Conservation (phyloP, 1,140 invertebrate genomes). For the Aporrectodea caliginosa region DNA sequence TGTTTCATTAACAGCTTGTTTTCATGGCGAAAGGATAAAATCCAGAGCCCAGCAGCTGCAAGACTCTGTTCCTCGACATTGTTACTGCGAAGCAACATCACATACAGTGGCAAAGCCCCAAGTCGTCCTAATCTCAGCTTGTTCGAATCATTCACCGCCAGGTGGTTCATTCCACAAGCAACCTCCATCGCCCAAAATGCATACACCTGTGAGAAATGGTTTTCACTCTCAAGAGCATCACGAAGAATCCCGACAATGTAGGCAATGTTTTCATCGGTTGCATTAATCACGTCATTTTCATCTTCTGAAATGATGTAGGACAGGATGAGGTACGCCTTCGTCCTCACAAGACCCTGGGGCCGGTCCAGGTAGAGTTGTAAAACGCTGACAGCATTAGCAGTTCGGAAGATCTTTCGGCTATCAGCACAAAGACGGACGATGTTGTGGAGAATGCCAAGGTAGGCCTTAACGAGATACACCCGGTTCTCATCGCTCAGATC, state of each 20-base stretch:
- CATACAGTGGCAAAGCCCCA: conserved; percentile 40
- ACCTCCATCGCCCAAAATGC: conserved; percentile 45
- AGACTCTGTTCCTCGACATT: conserved; percentile 37
- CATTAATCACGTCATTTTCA: conserved; percentile 41
- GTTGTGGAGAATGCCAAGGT: conserved; percentile 41
- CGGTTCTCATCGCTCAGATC: conserved; percentile 30
- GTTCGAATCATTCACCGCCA: conserved; percentile 46
- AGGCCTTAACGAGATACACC: conserved; percentile 38
- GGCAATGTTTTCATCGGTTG: conserved; percentile 38
- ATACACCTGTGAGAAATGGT: conserved; percentile 36
- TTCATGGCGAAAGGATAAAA: conserved; percentile 41
- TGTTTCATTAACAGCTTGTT: conserved; percentile 41
- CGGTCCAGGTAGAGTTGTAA: conserved; percentile 34
- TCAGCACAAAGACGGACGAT: conserved; percentile 36
- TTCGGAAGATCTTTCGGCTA: conserved; percentile 32
- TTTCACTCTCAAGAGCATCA: conserved; percentile 36
- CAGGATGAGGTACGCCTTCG: conserved; percentile 43
- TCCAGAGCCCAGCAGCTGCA: conserved; percentile 44
- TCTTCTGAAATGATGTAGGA: conserved; percentile 43
- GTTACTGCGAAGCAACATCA: conserved; percentile 35
- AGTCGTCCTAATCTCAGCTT: conserved; percentile 41
- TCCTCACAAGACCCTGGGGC: conserved; percentile 38
- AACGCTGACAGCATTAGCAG: conserved; percentile 30
- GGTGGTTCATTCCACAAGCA: conserved; percentile 42
- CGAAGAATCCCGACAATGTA: conserved; percentile 42